Conservation (phyloP, 2,113 vertebrate genomes). For the Thalassarche chlororhynchos region DNA sequence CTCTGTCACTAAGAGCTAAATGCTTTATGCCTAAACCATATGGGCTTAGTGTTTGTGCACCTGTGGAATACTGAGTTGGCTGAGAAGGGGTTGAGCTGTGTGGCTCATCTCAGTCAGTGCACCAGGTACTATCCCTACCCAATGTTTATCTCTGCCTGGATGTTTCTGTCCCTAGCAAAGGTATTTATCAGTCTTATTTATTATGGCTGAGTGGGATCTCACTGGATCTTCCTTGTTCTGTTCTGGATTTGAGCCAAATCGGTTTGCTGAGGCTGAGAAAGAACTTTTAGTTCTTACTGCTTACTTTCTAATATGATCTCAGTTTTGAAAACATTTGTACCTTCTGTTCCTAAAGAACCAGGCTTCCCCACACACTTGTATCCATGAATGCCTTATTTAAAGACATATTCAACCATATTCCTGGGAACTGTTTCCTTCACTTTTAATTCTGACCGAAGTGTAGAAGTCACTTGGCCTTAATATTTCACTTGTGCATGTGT, state of each 20-base stretch:
- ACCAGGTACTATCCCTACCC: background rate
- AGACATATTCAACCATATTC: background rate
- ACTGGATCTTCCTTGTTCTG: background rate
- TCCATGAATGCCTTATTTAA: background rate
- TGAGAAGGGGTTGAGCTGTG: background rate
- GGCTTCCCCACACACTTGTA: background rate
- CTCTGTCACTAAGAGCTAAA: background rate
- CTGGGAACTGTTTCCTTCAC: background rate
- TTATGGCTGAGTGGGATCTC: background rate
- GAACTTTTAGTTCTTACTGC: background rate
- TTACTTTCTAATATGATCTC: background rate
- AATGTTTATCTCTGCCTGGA: background rate
- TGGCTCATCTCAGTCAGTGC: accelerated
- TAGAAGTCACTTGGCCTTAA: background rate
- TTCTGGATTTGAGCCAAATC: background rate
- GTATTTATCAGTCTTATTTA: background rate
- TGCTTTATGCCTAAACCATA: background rate
- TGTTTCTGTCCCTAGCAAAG: background rate
- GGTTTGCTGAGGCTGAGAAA: background rate
- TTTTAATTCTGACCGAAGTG: background rate
- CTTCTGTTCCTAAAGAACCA: background rate
- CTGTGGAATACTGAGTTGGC: background rate
- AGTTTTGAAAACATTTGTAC: background rate
- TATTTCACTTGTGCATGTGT: background rate
- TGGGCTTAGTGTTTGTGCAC: background rate